Conservation (phyloP, 2,797 vertebrate species). For the Microctenopoma stevenorrisi region DNA sequence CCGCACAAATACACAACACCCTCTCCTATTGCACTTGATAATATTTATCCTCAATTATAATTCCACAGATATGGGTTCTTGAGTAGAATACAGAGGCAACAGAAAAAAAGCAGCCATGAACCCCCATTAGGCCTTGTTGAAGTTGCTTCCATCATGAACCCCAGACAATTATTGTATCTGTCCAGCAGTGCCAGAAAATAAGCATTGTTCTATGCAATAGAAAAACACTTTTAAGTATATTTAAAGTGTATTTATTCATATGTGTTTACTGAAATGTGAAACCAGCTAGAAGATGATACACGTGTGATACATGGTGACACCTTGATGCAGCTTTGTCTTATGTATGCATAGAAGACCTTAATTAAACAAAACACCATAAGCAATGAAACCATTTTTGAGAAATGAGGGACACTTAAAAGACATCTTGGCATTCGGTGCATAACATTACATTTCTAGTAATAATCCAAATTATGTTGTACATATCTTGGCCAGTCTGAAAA, state of each 20-base stretch:
- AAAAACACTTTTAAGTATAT: constrained; percentile 72
- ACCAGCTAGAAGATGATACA: constrained; percentile 51
- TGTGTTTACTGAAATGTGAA: constrained; percentile 54
- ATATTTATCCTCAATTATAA: constrained; percentile 84
- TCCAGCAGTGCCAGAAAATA: constrained; percentile 70
- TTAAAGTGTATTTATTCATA: constrained; percentile 66
- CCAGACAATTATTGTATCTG: constrained; percentile 62
- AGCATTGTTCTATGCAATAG: constrained; percentile 65
- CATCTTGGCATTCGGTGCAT: neutral
- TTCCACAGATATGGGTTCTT: constrained; percentile 77
- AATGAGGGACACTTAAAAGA: neutral
- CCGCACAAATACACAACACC: constrained; percentile 81
- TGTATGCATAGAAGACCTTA: constrained; percentile 44
- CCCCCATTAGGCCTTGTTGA: constrained; percentile 32
- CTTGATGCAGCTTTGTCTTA: constrained; percentile 45
- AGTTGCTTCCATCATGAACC: constrained; percentile 42
- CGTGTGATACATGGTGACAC: constrained; percentile 57
- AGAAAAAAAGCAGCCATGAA: constrained; percentile 67
- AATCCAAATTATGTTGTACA: constrained; percentile 19
- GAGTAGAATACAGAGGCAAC: constrained; percentile 77
- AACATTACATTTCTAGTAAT: constrained; percentile 17
- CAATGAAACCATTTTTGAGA: constrained; percentile 22
- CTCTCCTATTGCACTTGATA: constrained; percentile 81
- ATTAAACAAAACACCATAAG: constrained; percentile 29
- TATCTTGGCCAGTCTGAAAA: constrained; percentile 30